Evolutionary conservation across 1,140 invertebrate genomes (phyloP).

Genomic region (Drosophila paulistorum): DNA sequence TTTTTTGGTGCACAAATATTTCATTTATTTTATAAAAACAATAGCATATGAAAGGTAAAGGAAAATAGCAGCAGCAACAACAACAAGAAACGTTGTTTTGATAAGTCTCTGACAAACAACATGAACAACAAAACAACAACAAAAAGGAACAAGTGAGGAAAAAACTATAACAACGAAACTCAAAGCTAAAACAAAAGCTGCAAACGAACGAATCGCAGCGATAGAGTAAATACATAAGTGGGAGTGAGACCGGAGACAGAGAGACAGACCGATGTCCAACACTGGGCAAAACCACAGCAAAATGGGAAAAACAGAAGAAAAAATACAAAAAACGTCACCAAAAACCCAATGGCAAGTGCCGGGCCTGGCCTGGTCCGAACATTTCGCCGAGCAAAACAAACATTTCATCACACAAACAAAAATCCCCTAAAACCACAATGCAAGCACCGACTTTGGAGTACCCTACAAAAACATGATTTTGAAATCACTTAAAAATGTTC

Average conservation of each 20-base stretch:
- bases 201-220: slow-evolving; percentile 68
- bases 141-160: slow-evolving; percentile 42
- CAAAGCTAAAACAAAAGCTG: slow-evolving; percentile 71
- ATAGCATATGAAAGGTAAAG: slow-evolving; percentile 51
- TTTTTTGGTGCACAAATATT: slow-evolving; percentile 49
- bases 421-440: not conserved
- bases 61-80: slow-evolving; percentile 34
- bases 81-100: slow-evolving; percentile 71
- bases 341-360: slow-evolving; percentile 59
- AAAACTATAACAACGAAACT: slow-evolving; percentile 44
- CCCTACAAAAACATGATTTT: not conserved
- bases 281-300: slow-evolving; percentile 49
- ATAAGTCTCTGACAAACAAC: slow-evolving; percentile 73
- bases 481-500: too few species aligned
- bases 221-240: slow-evolving; percentile 14
- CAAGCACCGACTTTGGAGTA: not conserved
- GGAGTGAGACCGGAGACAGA: not conserved
- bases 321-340: slow-evolving; percentile 59
- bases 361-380: slow-evolving; percentile 44
- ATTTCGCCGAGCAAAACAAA: slow-evolving; percentile 80
- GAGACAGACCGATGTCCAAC: slow-evolving; percentile 26
- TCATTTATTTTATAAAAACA: slow-evolving; percentile 67
- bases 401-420: slow-evolving; percentile 74
- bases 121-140: slow-evolving; percentile 33
- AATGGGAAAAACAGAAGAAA: slow-evolving; percentile 24